Evolutionary conservation across 1,140 invertebrate genomes (phyloP).

Genomic region (Cepaea nemoralis): DNA sequence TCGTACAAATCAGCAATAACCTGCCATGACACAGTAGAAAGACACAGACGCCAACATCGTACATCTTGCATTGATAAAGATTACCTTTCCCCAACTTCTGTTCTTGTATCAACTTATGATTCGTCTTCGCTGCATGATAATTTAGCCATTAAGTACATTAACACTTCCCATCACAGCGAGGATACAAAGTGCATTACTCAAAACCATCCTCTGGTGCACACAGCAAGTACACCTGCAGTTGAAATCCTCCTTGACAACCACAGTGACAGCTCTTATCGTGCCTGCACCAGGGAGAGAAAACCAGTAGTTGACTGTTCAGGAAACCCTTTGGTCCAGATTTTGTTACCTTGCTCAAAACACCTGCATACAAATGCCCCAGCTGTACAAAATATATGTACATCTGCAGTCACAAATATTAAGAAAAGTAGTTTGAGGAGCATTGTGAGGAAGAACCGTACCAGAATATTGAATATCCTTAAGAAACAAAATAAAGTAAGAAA

Average conservation of each 20-base stretch:
- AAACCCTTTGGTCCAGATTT: slow-evolving; percentile 1
- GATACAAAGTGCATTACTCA: too few relatives aligned
- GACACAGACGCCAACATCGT: not conserved
- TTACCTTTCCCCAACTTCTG: not conserved
- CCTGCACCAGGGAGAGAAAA: not conserved
- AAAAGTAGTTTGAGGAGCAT: not conserved
- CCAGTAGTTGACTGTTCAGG: not conserved
- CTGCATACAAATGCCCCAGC: not conserved
- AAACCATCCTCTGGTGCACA: too few relatives aligned
- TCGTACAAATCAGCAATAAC: not conserved
- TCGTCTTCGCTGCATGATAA: too few relatives aligned
- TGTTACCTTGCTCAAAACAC: slow-evolving; percentile 13
- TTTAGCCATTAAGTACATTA: too few relatives aligned
- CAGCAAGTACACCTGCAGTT: too few relatives aligned
- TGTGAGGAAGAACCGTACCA: not conserved
- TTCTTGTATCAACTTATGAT: not conserved
- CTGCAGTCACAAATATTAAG: not conserved
- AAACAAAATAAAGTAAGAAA: not conserved
- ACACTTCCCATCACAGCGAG: too few relatives aligned
- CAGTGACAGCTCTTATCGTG: too few relatives aligned
- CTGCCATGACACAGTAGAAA: not conserved
- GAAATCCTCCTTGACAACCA: too few relatives aligned
- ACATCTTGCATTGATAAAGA: not conserved
- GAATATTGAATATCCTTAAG: not conserved
- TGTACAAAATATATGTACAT: not conserved